phyloP scores from a whole-genome alignment of 1,140 invertebrate species.

The Drosophila malerkotliana region DNA sequence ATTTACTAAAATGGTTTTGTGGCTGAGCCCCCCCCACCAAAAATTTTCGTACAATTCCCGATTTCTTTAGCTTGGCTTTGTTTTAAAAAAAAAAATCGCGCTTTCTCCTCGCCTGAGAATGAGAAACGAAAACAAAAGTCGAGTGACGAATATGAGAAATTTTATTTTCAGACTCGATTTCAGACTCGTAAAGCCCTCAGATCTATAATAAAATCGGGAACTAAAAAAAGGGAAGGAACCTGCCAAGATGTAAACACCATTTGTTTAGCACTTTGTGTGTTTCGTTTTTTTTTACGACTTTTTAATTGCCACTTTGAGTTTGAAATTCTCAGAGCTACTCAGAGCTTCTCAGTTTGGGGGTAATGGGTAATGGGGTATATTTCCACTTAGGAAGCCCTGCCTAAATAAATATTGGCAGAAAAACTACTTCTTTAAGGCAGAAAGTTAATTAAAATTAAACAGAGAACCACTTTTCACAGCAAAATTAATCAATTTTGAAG shows the following conservation, averaged over 20 bases:
- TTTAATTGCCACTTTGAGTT: slow-evolving; percentile 61
- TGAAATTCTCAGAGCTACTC: slow-evolving; percentile 42
- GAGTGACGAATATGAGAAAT: slow-evolving; percentile 52
- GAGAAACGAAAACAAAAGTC: slow-evolving; percentile 70
- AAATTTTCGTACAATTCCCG: slow-evolving; percentile 29
- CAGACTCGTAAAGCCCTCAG: no score
- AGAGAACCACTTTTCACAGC: neutral
- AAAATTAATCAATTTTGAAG: slow-evolving; percentile 39
- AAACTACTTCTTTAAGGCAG: neutral
- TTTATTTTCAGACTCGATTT: neutral
- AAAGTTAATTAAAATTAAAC: slow-evolving; percentile 36
- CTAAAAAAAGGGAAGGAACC: neutral
- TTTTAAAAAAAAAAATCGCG: slow-evolving; percentile 51
- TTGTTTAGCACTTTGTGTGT: slow-evolving; percentile 25
- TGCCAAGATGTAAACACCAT: slow-evolving; percentile 28
- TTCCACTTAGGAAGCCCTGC: slow-evolving; percentile 4
- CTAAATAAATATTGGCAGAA: slow-evolving; percentile 22
- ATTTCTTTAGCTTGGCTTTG: slow-evolving; percentile 18
- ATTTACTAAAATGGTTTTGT: slow-evolving; percentile 41
- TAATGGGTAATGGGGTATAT: slow-evolving; percentile 13
- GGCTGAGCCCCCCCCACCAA: slow-evolving; percentile 2
- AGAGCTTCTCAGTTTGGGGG: no score
- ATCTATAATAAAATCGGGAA: no score
- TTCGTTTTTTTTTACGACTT: slow-evolving; percentile 60
- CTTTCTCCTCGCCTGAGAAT: slow-evolving; percentile 71